These are phyloP conservation scores for Meganola albula DNA, from an alignment of 2,888 invertebrate genomes.

Conservation along the genomic window DNA sequence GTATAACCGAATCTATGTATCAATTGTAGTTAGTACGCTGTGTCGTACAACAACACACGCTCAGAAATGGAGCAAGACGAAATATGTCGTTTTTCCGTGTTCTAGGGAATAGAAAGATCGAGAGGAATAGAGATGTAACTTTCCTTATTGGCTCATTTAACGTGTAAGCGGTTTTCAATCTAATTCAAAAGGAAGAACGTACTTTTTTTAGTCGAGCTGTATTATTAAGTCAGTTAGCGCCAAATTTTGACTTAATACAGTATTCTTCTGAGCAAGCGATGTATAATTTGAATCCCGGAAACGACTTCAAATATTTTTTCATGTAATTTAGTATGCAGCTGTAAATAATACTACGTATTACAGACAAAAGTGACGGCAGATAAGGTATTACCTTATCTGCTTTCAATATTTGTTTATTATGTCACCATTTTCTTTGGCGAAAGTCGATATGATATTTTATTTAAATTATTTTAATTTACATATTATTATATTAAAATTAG, in stretches of 20 bases:
- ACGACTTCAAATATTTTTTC: background rate
- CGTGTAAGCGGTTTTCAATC: constrained; percentile 6
- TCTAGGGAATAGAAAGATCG: constrained; percentile 6
- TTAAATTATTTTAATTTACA: too few relatives aligned
- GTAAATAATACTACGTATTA: too few relatives aligned
- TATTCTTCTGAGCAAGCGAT: constrained; percentile 6
- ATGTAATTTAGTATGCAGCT: too few relatives aligned
- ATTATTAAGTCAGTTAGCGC: constrained; percentile 6
- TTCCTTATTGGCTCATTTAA: constrained; percentile 2
- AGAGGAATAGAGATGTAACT: too few relatives aligned
- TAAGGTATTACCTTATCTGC: too few relatives aligned
- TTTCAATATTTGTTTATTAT: too few relatives aligned
- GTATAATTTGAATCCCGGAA: too few relatives aligned
- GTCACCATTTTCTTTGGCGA: too few relatives aligned
- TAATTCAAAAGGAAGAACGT: constrained; percentile 9
- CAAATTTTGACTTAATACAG: constrained; percentile 6
- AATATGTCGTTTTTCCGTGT: constrained; percentile 4
- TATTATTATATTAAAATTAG: too few relatives aligned
- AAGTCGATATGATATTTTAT: too few relatives aligned
- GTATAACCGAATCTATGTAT: constrained; percentile 6
- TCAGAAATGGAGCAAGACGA: background rate
- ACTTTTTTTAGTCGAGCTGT: constrained; percentile 10
- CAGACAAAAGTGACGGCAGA: too few relatives aligned
- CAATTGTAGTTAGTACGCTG: background rate
- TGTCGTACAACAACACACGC: background rate